These are phyloP conservation scores for Rousettus leschenaultii DNA, from an alignment of 2,113 vertebrate species.

Conservation along the genomic window DNA sequence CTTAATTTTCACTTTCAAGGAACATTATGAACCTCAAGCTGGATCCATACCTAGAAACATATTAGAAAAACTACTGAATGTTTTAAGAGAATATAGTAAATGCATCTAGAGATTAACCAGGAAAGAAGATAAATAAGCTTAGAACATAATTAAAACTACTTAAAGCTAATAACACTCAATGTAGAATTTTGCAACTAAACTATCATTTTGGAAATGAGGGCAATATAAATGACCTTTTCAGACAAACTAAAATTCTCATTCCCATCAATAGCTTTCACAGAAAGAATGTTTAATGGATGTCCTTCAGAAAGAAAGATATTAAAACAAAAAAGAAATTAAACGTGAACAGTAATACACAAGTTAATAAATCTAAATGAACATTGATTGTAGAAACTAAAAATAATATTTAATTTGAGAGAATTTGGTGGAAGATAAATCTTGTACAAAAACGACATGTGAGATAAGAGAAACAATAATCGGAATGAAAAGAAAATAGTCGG, in stretches of 20 bases:
- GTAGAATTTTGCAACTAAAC: background rate
- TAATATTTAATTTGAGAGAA: background rate
- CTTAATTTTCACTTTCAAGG: background rate
- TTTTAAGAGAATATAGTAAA: background rate
- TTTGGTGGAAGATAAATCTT: background rate
- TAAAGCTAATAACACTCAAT: background rate
- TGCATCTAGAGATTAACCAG: background rate
- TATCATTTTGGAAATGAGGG: background rate
- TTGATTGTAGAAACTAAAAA: background rate
- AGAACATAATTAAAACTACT: slow-evolving; percentile 10
- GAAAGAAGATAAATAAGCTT: background rate
- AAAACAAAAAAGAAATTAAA: background rate
- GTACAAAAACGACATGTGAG: background rate
- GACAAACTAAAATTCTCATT: slow-evolving; percentile 14
- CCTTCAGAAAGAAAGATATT: background rate
- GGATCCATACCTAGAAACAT: background rate
- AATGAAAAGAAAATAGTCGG: background rate
- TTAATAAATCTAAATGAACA: background rate
- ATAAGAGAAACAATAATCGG: background rate
- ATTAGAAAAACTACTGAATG: background rate
- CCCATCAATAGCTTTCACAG: background rate
- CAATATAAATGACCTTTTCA: slow-evolving; percentile 5
- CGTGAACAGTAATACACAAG: background rate
- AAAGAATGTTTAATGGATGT: background rate
- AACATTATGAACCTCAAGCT: background rate